phyloP scores from a whole-genome alignment of 2,113 vertebrate species.

The Anguilla rostrata region DNA sequence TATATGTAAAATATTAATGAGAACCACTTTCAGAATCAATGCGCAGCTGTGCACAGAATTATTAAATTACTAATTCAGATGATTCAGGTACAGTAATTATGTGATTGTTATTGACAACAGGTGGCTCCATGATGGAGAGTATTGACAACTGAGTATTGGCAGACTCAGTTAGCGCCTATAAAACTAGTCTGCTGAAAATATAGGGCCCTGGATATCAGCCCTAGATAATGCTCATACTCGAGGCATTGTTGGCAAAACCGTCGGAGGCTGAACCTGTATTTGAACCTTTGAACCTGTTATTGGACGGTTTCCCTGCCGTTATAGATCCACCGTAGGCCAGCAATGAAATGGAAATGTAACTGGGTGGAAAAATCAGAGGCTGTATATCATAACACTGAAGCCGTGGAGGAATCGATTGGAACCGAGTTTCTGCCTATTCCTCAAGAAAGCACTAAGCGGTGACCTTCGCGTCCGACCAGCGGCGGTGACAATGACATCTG shows the following conservation, averaged over 20 bases:
- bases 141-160: too few relatives aligned
- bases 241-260: not conserved
- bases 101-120: too few relatives aligned
- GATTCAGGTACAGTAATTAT: too few relatives aligned
- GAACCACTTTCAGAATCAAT: too few relatives aligned
- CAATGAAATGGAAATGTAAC: not conserved
- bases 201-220: too few relatives aligned
- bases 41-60: too few relatives aligned
- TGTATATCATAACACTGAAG: not conserved
- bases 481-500: not conserved
- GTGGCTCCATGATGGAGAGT: too few relatives aligned
- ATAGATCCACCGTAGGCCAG: not conserved
- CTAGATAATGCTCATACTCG: too few relatives aligned
- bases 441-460: not conserved
- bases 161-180: too few relatives aligned
- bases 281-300: conserved; percentile 1
- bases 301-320: not conserved
- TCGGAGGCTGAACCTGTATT: not conserved
- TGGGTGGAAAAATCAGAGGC: not conserved
- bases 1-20: too few relatives aligned
- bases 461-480: not conserved
- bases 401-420: not conserved
- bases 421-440: not conserved
- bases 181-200: too few relatives aligned
- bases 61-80: too few relatives aligned